These are phyloP conservation scores for Haemorhous mexicanus DNA, from an alignment of 2,113 vertebrate genomes.

Conservation along the genomic window DNA sequence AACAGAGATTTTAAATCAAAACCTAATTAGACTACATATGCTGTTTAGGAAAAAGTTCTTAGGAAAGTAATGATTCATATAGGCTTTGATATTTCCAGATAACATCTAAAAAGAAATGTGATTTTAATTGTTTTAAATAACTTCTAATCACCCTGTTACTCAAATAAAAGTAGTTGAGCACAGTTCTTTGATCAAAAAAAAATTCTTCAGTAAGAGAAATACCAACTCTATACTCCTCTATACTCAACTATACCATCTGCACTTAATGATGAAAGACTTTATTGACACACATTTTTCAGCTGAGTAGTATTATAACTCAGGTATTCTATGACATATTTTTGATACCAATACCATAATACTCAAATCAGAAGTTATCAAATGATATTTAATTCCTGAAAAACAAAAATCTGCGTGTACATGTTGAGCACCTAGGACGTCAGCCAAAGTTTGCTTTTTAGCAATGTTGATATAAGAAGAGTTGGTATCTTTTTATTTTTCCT, in stretches of 20 bases:
- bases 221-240: background rate
- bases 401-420: background rate
- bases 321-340: background rate
- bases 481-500: background rate
- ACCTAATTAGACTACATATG: slow-evolving; percentile 50
- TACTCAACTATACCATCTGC: background rate
- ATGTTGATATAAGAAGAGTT: background rate
- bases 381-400: background rate
- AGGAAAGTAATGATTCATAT: slow-evolving; percentile 40
- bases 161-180: background rate
- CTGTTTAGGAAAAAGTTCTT: slow-evolving; percentile 41
- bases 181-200: background rate
- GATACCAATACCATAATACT: background rate
- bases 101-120: slow-evolving; percentile 5
- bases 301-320: background rate
- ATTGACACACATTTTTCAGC: background rate
- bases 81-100: slow-evolving; percentile 38
- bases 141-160: background rate
- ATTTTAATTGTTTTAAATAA: slow-evolving; percentile 40
- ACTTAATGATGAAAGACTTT: background rate
- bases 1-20: slow-evolving; percentile 41
- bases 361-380: background rate
- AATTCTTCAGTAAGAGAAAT: background rate
- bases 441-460: background rate
- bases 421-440: background rate